A percentile compares a stretch with the other conserved stretches of the same genome.
Conservation (phyloP, 2,113 vertebrate genomes). For the Gallinago paraguaiae region DNA sequence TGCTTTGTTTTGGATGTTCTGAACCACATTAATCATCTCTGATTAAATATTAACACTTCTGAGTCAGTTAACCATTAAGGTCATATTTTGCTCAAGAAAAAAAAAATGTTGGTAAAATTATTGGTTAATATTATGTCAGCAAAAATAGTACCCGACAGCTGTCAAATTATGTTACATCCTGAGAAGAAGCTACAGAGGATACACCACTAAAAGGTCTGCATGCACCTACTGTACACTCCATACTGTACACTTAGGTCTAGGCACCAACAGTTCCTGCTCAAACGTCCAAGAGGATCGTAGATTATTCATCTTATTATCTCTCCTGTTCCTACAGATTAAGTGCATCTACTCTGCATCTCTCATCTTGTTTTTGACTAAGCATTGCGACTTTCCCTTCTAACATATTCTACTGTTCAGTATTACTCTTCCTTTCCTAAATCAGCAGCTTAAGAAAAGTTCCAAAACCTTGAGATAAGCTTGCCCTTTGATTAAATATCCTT, state of each 20-base stretch:
- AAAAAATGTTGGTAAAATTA: neutral
- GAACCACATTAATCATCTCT: neutral
- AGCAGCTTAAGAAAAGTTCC: neutral
- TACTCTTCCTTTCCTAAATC: neutral
- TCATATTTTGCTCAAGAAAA: neutral
- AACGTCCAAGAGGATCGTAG: neutral
- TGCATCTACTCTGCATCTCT: neutral
- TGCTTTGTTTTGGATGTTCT: neutral
- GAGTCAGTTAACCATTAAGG: neutral
- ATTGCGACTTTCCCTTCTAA: neutral
- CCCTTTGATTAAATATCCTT: neutral
- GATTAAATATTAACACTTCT: neutral
- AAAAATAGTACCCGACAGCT: neutral
- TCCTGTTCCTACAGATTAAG: neutral
- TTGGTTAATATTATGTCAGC: neutral
- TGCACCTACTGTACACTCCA: neutral
- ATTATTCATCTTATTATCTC: neutral
- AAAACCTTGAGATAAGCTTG: neutral
- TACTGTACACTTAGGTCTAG: neutral
- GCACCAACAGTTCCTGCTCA: neutral
- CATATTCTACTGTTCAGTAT: neutral
- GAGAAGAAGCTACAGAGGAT: neutral
- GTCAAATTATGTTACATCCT: neutral
- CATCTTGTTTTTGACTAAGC: neutral
- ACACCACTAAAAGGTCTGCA: neutral